Percentiles rank a stretch among this genome's conserved stretches.
Conservation (phyloP, 2,888 invertebrate genomes). For the Acrobasis suavella region DNA sequence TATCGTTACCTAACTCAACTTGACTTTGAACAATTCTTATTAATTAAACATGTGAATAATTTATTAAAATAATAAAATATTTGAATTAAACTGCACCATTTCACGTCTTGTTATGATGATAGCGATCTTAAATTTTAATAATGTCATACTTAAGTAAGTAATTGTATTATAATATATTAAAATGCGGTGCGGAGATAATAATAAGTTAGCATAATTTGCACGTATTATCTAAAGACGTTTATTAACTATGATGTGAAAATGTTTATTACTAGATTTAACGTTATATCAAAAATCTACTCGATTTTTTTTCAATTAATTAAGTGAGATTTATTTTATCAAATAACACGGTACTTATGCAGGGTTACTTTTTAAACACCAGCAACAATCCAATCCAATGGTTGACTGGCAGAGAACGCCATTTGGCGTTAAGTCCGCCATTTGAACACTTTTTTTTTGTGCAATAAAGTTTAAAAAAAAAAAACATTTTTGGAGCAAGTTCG, state of each 20-base stretch:
- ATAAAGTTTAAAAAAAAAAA: too few species aligned
- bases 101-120: constrained; percentile 3
- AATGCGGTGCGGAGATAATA: background rate
- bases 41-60: background rate
- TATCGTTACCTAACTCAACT: constrained; percentile 2
- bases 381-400: too few species aligned
- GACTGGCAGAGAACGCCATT: too few species aligned
- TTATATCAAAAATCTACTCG: too few species aligned
- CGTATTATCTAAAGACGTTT: background rate
- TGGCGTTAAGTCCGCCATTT: too few species aligned
- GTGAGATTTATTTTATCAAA: too few species aligned
- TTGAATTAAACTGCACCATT: background rate
- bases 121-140: background rate
- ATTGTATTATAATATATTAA: background rate
- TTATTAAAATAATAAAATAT: background rate
- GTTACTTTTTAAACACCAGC: too few species aligned
- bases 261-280: background rate
- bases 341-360: too few species aligned
- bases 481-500: too few species aligned
- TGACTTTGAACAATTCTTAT: background rate
- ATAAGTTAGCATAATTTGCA: constrained; percentile 7
- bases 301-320: too few species aligned
- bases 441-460: too few species aligned
- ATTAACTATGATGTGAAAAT: background rate
- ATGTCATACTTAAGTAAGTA: background rate